These are phyloP conservation scores for Eretmochelys imbricata DNA, from an alignment of 2,113 vertebrate genomes.

Conservation along the genomic window DNA sequence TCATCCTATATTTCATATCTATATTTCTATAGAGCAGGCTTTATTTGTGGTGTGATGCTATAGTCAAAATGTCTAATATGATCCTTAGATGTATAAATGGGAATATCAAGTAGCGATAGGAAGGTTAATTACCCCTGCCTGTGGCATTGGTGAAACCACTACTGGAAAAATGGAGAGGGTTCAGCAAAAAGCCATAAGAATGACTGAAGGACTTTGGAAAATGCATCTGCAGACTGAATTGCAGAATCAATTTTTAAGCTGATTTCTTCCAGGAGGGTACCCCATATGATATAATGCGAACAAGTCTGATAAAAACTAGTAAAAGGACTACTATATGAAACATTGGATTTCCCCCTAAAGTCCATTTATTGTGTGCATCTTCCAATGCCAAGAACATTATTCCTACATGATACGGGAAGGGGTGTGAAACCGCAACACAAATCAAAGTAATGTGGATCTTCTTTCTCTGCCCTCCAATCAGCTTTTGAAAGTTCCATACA, in stretches of 20 bases:
- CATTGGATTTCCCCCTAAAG: slow-evolving; percentile 27
- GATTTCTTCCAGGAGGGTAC: slow-evolving; percentile 2
- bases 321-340: not conserved
- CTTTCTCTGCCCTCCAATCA: not conserved
- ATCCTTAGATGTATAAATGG: slow-evolving; percentile 2
- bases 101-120: not conserved
- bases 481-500: not conserved
- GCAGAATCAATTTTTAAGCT: slow-evolving; percentile 21
- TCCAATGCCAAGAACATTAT: slow-evolving; percentile 26
- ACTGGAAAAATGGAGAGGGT: not conserved
- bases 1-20: not conserved
- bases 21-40: not conserved
- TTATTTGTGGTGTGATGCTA: slow-evolving; percentile 12
- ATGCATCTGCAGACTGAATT: not conserved
- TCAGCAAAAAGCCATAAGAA: slow-evolving; percentile 4
- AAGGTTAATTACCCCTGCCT: not conserved
- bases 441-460: not conserved
- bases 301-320: not conserved
- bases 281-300: not conserved
- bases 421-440: slow-evolving; percentile 2
- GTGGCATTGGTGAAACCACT: not conserved
- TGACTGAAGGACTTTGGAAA: not conserved
- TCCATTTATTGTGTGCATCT: slow-evolving; percentile 28
- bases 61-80: not conserved
- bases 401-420: not conserved